These are phyloP conservation scores for Elymnias hypermnestra DNA, from an alignment of 1,140 invertebrate species.

Conservation along the genomic window DNA sequence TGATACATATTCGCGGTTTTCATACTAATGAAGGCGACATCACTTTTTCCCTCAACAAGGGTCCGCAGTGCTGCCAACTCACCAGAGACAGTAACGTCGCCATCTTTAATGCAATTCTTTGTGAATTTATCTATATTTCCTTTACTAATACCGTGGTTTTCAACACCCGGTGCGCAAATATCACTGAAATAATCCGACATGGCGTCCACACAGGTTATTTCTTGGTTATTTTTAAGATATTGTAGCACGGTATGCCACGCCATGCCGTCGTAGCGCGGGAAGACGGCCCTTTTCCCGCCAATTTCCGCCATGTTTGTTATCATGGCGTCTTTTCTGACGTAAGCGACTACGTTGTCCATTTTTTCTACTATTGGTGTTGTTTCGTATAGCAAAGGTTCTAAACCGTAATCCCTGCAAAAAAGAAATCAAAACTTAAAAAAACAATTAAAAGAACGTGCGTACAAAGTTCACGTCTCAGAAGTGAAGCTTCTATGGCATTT, in stretches of 20 bases:
- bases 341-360: constrained; percentile 81
- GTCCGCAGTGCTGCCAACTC: constrained; percentile 85
- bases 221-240: constrained; percentile 66
- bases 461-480: too few relatives aligned
- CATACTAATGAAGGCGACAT: constrained; percentile 91
- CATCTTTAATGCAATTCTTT: constrained; percentile 44
- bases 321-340: constrained; percentile 80
- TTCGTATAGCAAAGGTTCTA: constrained; percentile 83
- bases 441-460: too few relatives aligned
- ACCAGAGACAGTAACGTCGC: constrained; percentile 54
- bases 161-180: constrained; percentile 77
- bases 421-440: constrained; percentile 5
- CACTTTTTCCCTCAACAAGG: constrained; percentile 84
- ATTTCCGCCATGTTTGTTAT: constrained; percentile 79
- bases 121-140: constrained; percentile 29
- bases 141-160: constrained; percentile 21
- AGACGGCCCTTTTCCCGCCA: constrained; percentile 81
- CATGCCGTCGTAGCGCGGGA: constrained; percentile 81
- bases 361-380: constrained; percentile 77
- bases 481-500: too few relatives aligned
- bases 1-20: constrained; percentile 81
- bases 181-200: constrained; percentile 79
- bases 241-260: constrained; percentile 80
- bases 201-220: constrained; percentile 63
- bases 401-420: constrained; percentile 74